Percentiles rank a stretch among this genome's conserved stretches.
These are phyloP conservation scores for Elephas maximus DNA, from an alignment of 2,113 vertebrate genomes.

Conservation along the genomic window DNA sequence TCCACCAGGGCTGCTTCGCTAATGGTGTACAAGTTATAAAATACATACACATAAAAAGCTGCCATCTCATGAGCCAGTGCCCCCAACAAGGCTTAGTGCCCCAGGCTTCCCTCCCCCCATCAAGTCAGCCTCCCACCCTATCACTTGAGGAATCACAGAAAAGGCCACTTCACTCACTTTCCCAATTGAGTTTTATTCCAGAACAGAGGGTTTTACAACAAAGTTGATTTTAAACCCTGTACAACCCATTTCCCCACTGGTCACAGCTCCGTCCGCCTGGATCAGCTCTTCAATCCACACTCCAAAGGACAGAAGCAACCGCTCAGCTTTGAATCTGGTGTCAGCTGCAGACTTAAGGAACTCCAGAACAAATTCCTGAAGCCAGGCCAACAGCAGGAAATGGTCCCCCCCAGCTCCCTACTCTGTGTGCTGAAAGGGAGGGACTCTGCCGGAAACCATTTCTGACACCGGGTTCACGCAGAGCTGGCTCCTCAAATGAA, in stretches of 20 bases:
- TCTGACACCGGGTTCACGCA: fast-evolving
- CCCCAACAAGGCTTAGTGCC: background rate
- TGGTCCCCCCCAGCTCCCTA: background rate
- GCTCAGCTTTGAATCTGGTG: background rate
- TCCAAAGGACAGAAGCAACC: fast-evolving
- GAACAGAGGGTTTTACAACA: background rate
- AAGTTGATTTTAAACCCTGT: background rate
- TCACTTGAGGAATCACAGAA: background rate
- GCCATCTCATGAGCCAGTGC: background rate
- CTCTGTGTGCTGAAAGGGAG: background rate
- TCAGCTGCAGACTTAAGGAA: background rate
- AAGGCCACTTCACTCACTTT: background rate
- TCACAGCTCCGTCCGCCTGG: background rate
- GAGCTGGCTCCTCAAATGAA: background rate
- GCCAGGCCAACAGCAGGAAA: background rate
- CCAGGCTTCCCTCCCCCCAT: too few relatives aligned
- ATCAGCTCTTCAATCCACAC: background rate
- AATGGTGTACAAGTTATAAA: background rate
- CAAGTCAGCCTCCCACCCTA: background rate
- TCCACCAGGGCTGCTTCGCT: too few relatives aligned
- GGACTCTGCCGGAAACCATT: too few relatives aligned
- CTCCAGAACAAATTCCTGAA: background rate
- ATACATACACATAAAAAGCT: background rate
- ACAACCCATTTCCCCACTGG: background rate
- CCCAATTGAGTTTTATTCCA: constrained; percentile 51